Evolutionary conservation across 2,888 invertebrate species (phyloP).

Genomic region (Cryptophagus acutangulus): DNA sequence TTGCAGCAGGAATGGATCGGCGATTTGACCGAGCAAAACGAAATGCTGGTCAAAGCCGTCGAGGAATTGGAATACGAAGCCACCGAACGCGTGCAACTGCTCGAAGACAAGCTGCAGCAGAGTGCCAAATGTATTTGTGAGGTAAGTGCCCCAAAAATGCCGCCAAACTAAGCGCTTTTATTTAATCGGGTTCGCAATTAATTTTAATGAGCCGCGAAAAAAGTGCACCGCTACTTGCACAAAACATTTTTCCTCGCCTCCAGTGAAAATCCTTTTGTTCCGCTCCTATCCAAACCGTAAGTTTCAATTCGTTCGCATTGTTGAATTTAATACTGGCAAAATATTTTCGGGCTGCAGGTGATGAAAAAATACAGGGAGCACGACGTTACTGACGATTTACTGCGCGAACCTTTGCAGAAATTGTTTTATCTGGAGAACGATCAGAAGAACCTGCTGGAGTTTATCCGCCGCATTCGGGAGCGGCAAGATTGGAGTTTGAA

Average conservation of each 20-base stretch:
- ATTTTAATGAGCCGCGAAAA: too few relatives aligned
- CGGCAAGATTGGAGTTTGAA: slow-evolving; percentile 44
- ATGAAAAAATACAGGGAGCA: slow-evolving; percentile 43
- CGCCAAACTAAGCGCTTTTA: background rate
- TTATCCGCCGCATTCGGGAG: slow-evolving; percentile 47
- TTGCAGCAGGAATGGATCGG: slow-evolving; percentile 62
- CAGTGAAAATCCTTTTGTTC: slow-evolving; percentile 17
- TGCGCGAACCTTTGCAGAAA: slow-evolving; percentile 40
- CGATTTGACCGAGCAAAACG: slow-evolving; percentile 64
- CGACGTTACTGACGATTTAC: slow-evolving; percentile 35
- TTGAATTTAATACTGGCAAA: too few relatives aligned
- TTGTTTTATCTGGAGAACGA: slow-evolving; percentile 41
- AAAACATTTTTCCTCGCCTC: slow-evolving; percentile 21
- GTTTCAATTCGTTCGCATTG: too few relatives aligned
- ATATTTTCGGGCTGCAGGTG: slow-evolving; percentile 31
- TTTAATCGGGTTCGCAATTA: background rate
- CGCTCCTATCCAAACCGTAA: background rate
- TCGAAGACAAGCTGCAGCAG: slow-evolving; percentile 53
- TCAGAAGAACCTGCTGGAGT: slow-evolving; percentile 46
- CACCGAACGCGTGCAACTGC: slow-evolving; percentile 52
- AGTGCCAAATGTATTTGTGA: slow-evolving; percentile 45
- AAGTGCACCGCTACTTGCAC: background rate
- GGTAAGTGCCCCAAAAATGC: slow-evolving; percentile 34
- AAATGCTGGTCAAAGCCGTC: slow-evolving; percentile 60
- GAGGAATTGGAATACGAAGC: slow-evolving; percentile 65